Conservation (phyloP, 2,888 invertebrate species). For the Anoncus sp. region DNA sequence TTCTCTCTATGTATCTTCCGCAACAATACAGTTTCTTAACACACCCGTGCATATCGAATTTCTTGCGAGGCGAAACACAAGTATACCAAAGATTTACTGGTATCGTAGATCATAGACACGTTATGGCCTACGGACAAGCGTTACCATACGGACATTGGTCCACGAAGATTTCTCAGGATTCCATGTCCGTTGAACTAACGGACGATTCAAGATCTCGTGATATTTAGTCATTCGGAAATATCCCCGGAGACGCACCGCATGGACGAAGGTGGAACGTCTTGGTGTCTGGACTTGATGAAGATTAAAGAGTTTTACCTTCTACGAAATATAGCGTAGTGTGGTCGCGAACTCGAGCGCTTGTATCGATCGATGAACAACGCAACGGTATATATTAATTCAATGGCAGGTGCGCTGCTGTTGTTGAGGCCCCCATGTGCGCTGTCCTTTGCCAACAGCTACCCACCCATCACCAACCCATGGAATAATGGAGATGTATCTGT, state of each 20-base stretch:
- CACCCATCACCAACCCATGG: constrained; percentile 48
- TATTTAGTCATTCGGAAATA: constrained; percentile 12
- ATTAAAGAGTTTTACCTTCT: constrained; percentile 21
- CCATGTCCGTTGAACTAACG: constrained; percentile 24
- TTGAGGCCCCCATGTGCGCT: constrained; percentile 24
- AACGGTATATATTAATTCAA: constrained; percentile 45
- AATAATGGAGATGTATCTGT: constrained; percentile 73
- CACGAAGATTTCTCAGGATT: background rate
- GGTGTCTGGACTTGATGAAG: constrained; percentile 3
- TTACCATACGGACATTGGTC: background rate
- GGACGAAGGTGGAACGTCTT: background rate
- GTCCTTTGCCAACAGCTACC: constrained; percentile 42
- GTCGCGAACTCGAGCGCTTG: background rate
- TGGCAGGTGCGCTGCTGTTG: constrained; percentile 56
- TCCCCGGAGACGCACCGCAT: background rate
- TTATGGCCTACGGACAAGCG: background rate
- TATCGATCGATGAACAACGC: constrained; percentile 36
- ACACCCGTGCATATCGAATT: constrained; percentile 49
- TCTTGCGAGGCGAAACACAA: constrained; percentile 33
- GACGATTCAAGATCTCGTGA: background rate
- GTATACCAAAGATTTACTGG: constrained; percentile 19
- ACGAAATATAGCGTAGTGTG: constrained; percentile 3
- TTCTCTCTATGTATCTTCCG: constrained; percentile 7
- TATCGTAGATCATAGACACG: constrained; percentile 8
- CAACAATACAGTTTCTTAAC: constrained; percentile 13